Conservation (phyloP, 2,797 vertebrate species). For the Bucorvus abyssinicus region DNA sequence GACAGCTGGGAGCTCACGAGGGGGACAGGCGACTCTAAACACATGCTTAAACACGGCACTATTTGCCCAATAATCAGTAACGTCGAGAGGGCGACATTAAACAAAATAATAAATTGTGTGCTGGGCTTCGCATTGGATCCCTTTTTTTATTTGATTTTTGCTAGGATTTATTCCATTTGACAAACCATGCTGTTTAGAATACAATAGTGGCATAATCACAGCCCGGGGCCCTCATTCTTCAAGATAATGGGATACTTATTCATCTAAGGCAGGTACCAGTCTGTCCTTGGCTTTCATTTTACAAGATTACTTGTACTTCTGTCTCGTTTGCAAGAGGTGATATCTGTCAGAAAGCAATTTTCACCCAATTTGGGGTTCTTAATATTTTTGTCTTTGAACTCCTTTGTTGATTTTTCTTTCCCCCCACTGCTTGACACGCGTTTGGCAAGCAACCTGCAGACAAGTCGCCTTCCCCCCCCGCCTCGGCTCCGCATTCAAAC, state of each 20-base stretch:
- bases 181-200: slow-evolving; percentile 92
- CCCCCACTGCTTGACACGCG: accelerated
- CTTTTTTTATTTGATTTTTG: slow-evolving; percentile 64
- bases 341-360: slow-evolving; percentile 74
- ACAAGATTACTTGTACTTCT: slow-evolving; percentile 80
- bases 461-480: accelerated
- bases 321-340: slow-evolving; percentile 65
- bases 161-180: slow-evolving; percentile 84
- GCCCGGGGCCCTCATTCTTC: slow-evolving; percentile 89
- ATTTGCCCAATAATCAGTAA: slow-evolving; percentile 61
- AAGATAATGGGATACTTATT: slow-evolving; percentile 81
- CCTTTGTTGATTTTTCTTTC: slow-evolving; percentile 1
- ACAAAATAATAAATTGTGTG: slow-evolving; percentile 72
- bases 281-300: slow-evolving; percentile 82
- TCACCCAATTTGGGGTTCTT: slow-evolving; percentile 54
- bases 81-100: slow-evolving; percentile 53
- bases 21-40: slow-evolving; percentile 44
- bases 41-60: slow-evolving; percentile 64
- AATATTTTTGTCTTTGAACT: slow-evolving; percentile 42
- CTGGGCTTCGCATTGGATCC: slow-evolving; percentile 66
- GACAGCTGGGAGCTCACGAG: not conserved
- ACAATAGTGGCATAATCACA: slow-evolving; percentile 92
- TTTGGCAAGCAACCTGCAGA: slow-evolving; percentile 6
- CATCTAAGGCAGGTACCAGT: slow-evolving; percentile 85
- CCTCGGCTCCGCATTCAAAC: not conserved